Evolutionary conservation across 2,113 vertebrate species (phyloP).

Genomic region (Numenius arquata): DNA sequence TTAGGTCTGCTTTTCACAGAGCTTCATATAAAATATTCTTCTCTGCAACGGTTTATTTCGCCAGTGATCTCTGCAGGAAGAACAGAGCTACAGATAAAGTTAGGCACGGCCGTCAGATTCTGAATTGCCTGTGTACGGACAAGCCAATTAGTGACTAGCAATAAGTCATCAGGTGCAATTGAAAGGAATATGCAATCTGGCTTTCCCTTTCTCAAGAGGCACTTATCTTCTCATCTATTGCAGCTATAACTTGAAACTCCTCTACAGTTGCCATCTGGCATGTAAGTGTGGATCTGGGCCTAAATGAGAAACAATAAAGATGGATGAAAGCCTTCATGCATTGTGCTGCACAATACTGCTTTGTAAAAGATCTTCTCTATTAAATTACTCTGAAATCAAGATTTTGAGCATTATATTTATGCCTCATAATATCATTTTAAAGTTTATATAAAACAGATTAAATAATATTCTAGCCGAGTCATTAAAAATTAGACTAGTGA

Average conservation of each 20-base stretch:
- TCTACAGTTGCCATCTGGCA: constrained; percentile 57
- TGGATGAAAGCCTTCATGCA: constrained; percentile 6
- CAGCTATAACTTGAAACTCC: constrained; percentile 46
- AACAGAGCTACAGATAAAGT: constrained; percentile 14
- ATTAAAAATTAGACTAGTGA: neutral
- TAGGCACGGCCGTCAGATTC: neutral
- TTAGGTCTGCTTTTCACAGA: neutral
- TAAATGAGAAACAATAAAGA: constrained; percentile 62
- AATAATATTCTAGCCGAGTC: constrained; percentile 5
- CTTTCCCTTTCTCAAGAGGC: constrained; percentile 31
- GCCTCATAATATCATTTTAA: neutral
- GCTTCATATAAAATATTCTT: neutral
- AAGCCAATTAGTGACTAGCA: constrained; percentile 49
- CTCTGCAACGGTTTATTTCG: constrained; percentile 21
- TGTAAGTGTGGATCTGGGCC: constrained; percentile 21
- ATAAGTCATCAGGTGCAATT: constrained; percentile 44
- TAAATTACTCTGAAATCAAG: constrained; percentile 30
- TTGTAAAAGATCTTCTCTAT: constrained; percentile 16
- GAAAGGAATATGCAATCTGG: constrained; percentile 43
- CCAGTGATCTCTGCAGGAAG: neutral
- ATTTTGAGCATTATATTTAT: constrained; percentile 2
- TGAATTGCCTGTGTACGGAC: constrained; percentile 23
- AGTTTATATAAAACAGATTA: constrained; percentile 43
- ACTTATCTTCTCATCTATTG: constrained; percentile 33
- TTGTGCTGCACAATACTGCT: neutral